Evolutionary conservation across 2,113 vertebrate genomes (phyloP), one percentile per base, ranked within the genome.

Genomic region (Salminus brasiliensis): DNA sequence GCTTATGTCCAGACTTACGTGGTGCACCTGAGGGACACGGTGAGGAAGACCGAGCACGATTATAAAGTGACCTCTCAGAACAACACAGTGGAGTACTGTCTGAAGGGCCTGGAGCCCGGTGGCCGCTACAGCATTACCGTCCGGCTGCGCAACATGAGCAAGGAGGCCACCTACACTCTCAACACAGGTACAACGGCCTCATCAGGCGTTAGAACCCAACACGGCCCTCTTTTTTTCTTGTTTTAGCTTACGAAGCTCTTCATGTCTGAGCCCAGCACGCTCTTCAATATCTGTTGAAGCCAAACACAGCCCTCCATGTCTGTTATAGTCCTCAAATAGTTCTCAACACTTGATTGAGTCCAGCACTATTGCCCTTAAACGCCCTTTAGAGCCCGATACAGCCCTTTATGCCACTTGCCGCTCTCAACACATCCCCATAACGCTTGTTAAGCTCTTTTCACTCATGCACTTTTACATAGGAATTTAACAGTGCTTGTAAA

Each of bases 111-210:
- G 82, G 97, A 99, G 69, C 95, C 97, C 0, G 97, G 95, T 3
- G 97, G 97, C 25, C 95, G 94, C 21, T 99, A 98, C 90, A 96
- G 95, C 0, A 62, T 98, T 76, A 88, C 94, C 0, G 93, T 98
- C 62, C 95, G 97, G 0, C 95, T 99, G 74, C 93, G 94, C 70
- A 99, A 99, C 88, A 98, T 98, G 97, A 98, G 95, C 94, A 98
- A 98, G 83, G 97, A 99, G 67, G 90, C 95, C 89, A 96, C 92
- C 76, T 85, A 95, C 84, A 95, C 94, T n/a, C 91, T 99, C n/a
- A 96, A 85, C 91, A 95, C 97, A 90, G 96, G 84, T 85, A 80
- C 7, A 23, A n/a, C n/a, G n/a, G n/a, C n/a, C n/a, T n/a, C n/a
- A n/a, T n/a, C 34, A 45, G 5, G 10, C 9, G 1, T 57, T 4